Evolutionary conservation across 1,140 invertebrate species (phyloP).

Genomic region (Argopecten irradians): DNA sequence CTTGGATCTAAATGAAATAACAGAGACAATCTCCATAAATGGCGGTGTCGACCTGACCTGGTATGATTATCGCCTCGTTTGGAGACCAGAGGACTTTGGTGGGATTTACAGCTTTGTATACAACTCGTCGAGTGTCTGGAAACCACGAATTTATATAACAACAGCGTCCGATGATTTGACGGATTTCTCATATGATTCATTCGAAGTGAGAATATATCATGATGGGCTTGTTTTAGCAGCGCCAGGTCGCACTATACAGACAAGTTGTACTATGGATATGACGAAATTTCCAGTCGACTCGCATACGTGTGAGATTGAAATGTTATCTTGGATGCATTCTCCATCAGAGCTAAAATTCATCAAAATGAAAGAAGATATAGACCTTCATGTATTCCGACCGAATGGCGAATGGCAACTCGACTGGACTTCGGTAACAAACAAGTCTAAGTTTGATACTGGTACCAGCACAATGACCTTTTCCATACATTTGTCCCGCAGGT

Average conservation of each 20-base stretch:
- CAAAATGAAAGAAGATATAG: too few relatives aligned
- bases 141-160: neutral
- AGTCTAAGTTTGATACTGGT: neutral
- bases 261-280: neutral
- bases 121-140: neutral
- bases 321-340: neutral
- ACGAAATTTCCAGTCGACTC: neutral
- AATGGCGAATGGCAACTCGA: slow-evolving; percentile 31
- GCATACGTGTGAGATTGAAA: neutral
- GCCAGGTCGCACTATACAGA: neutral
- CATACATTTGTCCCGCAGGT: slow-evolving; percentile 72
- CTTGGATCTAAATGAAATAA: neutral
- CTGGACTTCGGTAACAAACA: neutral
- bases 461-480: slow-evolving; percentile 67
- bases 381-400: too few relatives aligned
- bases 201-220: neutral
- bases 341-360: too few relatives aligned
- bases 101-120: neutral
- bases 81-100: neutral
- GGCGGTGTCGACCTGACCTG: neutral
- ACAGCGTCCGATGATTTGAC: neutral
- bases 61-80: neutral
- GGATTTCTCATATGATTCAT: neutral
- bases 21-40: neutral
- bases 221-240: neutral